Conservation (phyloP, 1,140 invertebrate species). For the Drosophila subobscura region DNA sequence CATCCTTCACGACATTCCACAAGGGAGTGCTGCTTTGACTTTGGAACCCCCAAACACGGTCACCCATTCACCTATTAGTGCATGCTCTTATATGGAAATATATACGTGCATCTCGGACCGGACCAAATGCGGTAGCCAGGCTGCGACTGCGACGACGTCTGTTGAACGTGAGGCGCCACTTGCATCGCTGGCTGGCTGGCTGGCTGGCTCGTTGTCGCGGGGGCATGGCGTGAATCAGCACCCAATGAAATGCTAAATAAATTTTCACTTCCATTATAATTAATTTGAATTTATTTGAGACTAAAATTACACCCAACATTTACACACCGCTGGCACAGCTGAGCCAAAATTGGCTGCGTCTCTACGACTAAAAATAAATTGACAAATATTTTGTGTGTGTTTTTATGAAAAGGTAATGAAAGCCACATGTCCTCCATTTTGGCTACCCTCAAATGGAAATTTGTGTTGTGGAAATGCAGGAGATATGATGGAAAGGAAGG, state of each 20-base stretch:
- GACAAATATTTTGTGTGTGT: slow-evolving; percentile 64
- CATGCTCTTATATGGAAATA: slow-evolving; percentile 58
- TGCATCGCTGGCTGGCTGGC: slow-evolving; percentile 29
- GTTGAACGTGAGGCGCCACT: slow-evolving; percentile 72
- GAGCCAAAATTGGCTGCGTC: slow-evolving; percentile 32
- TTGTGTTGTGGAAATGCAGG: slow-evolving; percentile 18
- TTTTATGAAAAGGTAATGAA: slow-evolving; percentile 77
- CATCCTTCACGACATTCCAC: slow-evolving; percentile 61
- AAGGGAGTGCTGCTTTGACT: slow-evolving; percentile 48
- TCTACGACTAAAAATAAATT: slow-evolving; percentile 69
- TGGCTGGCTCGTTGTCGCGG: neutral
- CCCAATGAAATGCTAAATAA: slow-evolving; percentile 78
- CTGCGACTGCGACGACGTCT: slow-evolving; percentile 9
- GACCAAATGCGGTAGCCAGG: slow-evolving; percentile 49
- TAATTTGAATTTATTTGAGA: slow-evolving; percentile 79
- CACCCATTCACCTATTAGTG: neutral
- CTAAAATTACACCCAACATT: slow-evolving; percentile 68
- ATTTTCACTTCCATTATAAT: slow-evolving; percentile 81
- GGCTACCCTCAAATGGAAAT: slow-evolving; percentile 32
- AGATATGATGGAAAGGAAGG: slow-evolving; percentile 4
- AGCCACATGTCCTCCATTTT: slow-evolving; percentile 74
- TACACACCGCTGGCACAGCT: slow-evolving; percentile 35
- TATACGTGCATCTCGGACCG: slow-evolving; percentile 19
- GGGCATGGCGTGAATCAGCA: slow-evolving; percentile 55
- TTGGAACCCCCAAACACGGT: slow-evolving; percentile 13